phyloP scores from a whole-genome alignment of 2,797 vertebrate species.

The Aviceda cuculoides region DNA sequence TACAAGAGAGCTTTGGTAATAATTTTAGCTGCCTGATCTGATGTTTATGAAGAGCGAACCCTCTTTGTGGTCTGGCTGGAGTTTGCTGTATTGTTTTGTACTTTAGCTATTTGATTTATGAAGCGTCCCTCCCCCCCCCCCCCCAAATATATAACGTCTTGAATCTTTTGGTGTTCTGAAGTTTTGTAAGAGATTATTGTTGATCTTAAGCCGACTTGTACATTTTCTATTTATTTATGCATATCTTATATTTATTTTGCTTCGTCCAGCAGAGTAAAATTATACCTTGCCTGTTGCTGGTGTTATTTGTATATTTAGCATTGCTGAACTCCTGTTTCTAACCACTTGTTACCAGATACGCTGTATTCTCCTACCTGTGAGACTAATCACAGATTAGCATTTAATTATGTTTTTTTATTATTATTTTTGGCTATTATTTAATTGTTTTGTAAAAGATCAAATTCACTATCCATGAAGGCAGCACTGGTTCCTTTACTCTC shows the following conservation, averaged over 20 bases:
- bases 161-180: conserved; percentile 1
- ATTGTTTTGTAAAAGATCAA: background rate
- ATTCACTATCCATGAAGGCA: background rate
- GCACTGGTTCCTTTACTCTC: background rate
- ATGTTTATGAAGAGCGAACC: conserved; percentile 75
- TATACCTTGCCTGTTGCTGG: background rate
- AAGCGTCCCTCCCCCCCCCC: background rate
- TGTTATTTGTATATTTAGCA: conserved; percentile 13
- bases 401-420: background rate
- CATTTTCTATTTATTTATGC: background rate
- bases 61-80: conserved; percentile 68
- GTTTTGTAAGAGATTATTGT: background rate
- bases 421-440: background rate
- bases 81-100: conserved; percentile 35
- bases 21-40: conserved; percentile 77
- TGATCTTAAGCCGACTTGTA: background rate
- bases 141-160: background rate
- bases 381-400: background rate
- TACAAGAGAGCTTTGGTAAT: conserved; percentile 74
- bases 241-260: background rate
- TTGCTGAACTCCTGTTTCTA: background rate
- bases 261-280: background rate
- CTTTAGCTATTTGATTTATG: conserved; percentile 64
- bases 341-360: background rate
- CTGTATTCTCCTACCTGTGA: background rate